A percentile compares a stretch with the other conserved stretches of the same genome.
These are phyloP conservation scores for Oscheius sp. DNA, from an alignment of 2,888 invertebrate genomes.

Conservation along the genomic window DNA sequence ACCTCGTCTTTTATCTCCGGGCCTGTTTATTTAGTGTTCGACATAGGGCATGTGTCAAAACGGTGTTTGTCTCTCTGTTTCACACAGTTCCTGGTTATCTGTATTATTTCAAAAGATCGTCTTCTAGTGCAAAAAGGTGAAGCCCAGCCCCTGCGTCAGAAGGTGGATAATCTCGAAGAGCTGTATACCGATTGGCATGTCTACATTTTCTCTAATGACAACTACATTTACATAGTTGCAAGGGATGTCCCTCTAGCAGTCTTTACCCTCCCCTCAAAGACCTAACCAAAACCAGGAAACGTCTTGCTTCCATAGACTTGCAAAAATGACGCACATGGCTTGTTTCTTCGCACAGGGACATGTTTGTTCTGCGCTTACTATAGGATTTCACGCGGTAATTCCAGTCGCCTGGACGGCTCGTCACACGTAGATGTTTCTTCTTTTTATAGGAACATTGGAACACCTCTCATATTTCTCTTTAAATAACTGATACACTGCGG, in stretches of 20 bases:
- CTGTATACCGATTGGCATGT: no score
- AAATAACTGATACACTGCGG: not conserved
- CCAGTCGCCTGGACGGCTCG: slow-evolving; percentile 30
- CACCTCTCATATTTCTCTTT: not conserved
- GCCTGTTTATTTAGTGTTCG: slow-evolving; percentile 24
- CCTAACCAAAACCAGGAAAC: not conserved
- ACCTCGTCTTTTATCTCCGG: not conserved
- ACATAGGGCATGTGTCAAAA: slow-evolving; percentile 4
- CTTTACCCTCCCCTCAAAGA: not conserved
- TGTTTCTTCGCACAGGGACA: slow-evolving; percentile 31
- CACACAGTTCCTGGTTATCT: not conserved
- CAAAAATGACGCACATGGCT: slow-evolving; percentile 31
- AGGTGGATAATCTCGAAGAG: no score
- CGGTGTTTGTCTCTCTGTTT: not conserved
- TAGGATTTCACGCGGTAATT: slow-evolving; percentile 38
- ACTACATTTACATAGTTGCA: no score
- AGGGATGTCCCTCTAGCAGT: no score
- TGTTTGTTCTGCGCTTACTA: slow-evolving; percentile 41
- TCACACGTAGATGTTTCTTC: slow-evolving; percentile 13
- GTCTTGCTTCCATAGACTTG: slow-evolving; percentile 2
- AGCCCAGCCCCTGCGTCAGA: no score
- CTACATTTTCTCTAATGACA: no score
- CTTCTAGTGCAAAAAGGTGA: not conserved
- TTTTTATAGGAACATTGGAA: not conserved
- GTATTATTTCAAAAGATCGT: not conserved